Conservation (phyloP, 2,797 vertebrate species). For the Manis javanica region DNA sequence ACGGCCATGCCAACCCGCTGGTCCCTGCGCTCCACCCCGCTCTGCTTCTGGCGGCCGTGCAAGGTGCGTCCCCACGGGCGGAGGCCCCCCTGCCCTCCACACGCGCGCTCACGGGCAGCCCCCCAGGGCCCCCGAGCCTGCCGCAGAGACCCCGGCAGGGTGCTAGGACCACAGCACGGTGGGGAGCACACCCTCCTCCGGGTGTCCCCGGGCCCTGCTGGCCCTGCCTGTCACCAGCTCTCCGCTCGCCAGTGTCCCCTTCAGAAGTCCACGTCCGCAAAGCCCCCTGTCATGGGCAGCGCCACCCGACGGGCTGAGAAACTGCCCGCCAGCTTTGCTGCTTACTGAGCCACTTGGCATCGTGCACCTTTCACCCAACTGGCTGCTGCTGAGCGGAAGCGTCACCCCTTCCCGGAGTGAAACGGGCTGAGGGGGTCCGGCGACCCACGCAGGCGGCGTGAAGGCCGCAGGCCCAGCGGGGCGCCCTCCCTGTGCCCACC, state of each 20-base stretch:
- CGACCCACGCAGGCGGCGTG: too few relatives aligned
- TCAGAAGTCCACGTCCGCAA: neutral
- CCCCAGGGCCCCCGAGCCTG: too few relatives aligned
- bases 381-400: neutral
- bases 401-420: neutral
- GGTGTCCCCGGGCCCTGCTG: rapidly evolving
- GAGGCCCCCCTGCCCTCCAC: rapidly evolving
- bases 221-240: neutral
- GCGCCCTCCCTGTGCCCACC: too few relatives aligned
- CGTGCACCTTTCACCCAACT: neutral
- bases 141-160: neutral
- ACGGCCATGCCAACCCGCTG: too few relatives aligned
- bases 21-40: too few relatives aligned
- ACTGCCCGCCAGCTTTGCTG: neutral
- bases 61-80: rapidly evolving
- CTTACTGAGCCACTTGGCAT: neutral
- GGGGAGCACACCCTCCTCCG: neutral
- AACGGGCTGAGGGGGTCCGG: neutral
- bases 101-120: too few relatives aligned
- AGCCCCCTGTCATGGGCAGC: neutral
- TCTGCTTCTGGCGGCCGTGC: rapidly evolving
- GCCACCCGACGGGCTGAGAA: neutral
- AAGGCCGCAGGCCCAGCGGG: too few relatives aligned
- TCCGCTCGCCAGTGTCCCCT: too few relatives aligned
- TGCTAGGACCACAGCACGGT: neutral